Evolutionary conservation across 2,888 invertebrate species (phyloP).

Genomic region (Tyria jacobaeae): DNA sequence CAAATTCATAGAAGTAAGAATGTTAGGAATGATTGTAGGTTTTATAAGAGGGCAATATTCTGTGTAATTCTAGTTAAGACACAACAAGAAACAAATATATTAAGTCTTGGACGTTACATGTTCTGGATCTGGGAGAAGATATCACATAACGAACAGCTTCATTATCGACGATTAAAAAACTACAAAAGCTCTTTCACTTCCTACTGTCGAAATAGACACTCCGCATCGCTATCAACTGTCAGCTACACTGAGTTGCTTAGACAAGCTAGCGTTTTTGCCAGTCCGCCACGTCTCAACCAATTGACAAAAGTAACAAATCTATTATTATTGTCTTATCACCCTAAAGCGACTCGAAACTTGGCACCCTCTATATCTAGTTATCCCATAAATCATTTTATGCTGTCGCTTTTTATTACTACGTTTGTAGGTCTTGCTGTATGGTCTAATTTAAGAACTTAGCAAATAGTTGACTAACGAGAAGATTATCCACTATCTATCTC

Average conservation of each 20-base stretch:
- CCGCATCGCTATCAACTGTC: constrained; percentile 23
- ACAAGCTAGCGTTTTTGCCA: constrained; percentile 40
- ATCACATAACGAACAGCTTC: too few species aligned
- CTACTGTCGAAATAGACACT: constrained; percentile 1
- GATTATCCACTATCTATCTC: too few species aligned
- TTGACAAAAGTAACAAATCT: constrained; percentile 73
- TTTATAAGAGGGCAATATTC: too few species aligned
- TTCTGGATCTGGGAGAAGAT: too few species aligned
- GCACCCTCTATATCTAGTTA: constrained; percentile 76
- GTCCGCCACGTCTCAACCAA: constrained; percentile 35
- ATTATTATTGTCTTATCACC: constrained; percentile 74
- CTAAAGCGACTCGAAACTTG: constrained; percentile 65
- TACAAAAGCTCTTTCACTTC: background rate
- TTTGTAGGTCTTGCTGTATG: constrained; percentile 59
- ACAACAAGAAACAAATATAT: too few species aligned
- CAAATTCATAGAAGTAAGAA: too few species aligned
- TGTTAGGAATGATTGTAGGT: too few species aligned
- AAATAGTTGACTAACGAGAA: background rate
- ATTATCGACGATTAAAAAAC: background rate
- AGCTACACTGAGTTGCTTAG: constrained; percentile 21
- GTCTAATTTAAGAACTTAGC: constrained; percentile 36
- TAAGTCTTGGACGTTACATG: too few species aligned
- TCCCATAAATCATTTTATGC: constrained; percentile 80
- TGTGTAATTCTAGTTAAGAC: too few species aligned
- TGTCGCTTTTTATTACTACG: constrained; percentile 78